Conservation (phyloP, 1,140 invertebrate genomes). For the Periplaneta americana region DNA sequence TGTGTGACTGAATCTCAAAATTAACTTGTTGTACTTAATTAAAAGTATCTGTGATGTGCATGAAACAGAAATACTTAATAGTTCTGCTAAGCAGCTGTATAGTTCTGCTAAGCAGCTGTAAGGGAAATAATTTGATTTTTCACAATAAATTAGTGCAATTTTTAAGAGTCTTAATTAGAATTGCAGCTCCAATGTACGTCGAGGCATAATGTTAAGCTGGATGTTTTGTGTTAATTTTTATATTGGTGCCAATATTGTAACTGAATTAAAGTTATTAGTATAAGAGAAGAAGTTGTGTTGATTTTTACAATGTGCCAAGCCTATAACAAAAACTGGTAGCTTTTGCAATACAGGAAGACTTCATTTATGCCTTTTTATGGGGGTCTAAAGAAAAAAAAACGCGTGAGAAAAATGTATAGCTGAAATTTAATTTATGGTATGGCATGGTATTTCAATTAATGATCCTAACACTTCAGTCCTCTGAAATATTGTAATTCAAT, state of each 20-base stretch:
- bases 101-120: background rate
- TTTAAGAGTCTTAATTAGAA: background rate
- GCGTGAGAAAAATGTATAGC: too few species aligned
- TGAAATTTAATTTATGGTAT: too few species aligned
- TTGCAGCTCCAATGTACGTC: background rate
- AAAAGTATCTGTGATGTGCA: conserved; percentile 7
- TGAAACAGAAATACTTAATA: background rate
- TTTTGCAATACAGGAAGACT: too few species aligned
- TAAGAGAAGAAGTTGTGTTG: background rate
- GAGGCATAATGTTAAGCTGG: background rate
- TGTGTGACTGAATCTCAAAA: conserved; percentile 4
- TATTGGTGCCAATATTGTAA: conserved; percentile 2
- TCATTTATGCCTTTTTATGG: too few species aligned
- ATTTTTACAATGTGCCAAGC: too few species aligned
- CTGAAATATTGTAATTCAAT: too few species aligned
- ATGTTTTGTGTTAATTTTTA: background rate
- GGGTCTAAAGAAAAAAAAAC: too few species aligned
- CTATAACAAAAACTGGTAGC: too few species aligned
- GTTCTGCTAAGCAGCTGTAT: background rate
- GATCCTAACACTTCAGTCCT: too few species aligned
- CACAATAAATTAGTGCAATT: conserved; percentile 4
- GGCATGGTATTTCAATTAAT: too few species aligned
- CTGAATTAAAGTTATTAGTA: background rate
- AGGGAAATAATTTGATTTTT: background rate
- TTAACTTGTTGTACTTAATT: conserved; percentile 2